Evolutionary conservation across 1,140 invertebrate genomes (phyloP).

Genomic region (Lepidostoma basale): DNA sequence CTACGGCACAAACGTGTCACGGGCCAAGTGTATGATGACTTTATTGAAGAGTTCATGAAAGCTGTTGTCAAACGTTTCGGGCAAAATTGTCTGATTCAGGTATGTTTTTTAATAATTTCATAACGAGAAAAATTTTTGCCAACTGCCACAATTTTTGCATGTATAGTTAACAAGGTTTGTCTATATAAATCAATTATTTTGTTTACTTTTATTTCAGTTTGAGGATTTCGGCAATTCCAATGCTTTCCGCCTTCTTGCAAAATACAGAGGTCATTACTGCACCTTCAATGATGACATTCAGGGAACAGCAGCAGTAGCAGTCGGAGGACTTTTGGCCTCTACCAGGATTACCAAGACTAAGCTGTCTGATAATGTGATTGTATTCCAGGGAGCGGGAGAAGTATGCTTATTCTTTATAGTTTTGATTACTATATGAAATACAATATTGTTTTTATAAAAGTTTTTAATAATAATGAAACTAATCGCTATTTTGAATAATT

Average conservation of each 20-base stretch:
- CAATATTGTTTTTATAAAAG: too few relatives aligned
- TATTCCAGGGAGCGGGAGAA: conserved; percentile 93
- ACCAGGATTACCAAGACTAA: conserved; percentile 76
- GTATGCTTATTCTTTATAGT: conserved; percentile 53
- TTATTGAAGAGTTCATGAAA: conserved; percentile 97
- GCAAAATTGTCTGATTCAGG: conserved; percentile 75
- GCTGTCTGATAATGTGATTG: conserved; percentile 80
- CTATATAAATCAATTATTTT: too few relatives aligned
- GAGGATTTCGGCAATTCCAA: conserved; percentile 95
- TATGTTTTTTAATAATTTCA: neutral
- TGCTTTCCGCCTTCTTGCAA: conserved; percentile 84
- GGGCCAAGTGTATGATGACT: conserved; percentile 86
- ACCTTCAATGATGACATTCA: conserved; percentile 98
- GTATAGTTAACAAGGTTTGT: too few relatives aligned
- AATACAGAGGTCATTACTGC: conserved; percentile 85
- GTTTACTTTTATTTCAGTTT: conserved; percentile 73
- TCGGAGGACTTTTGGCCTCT: conserved; percentile 88
- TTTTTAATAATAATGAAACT: neutral
- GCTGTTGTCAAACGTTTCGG: conserved; percentile 85
- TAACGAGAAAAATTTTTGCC: too few relatives aligned
- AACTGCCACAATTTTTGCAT: too few relatives aligned
- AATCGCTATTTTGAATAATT: conserved; percentile 32
- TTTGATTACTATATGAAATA: neutral
- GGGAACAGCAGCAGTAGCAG: conserved; percentile 87
- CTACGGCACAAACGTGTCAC: conserved; percentile 80